These are phyloP conservation scores for Apostichopus parvimensis DNA, from an alignment of 35 echinoderm and acorn worm genomes.

Conservation along the genomic window DNA sequence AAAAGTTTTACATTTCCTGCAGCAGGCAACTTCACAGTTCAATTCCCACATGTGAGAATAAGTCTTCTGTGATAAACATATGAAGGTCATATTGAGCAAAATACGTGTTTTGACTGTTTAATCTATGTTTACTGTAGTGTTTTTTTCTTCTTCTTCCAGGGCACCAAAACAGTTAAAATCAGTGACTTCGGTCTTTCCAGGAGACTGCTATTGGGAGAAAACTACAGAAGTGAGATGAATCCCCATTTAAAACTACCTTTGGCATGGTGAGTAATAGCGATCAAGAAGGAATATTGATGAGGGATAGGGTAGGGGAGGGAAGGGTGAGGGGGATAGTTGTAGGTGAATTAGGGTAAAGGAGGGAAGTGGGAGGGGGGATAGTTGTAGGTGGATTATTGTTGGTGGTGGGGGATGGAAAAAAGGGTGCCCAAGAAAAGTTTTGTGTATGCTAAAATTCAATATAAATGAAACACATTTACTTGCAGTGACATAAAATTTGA, in stretches of 20 bases:
- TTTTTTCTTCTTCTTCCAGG: slow-evolving; percentile 58
- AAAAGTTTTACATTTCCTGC: too few species aligned
- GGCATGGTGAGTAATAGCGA: slow-evolving; percentile 74
- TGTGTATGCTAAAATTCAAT: too few species aligned
- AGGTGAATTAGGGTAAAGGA: not conserved
- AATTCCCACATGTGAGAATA: too few species aligned
- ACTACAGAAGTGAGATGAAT: slow-evolving; percentile 93
- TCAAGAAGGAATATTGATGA: not conserved
- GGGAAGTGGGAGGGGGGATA: not conserved
- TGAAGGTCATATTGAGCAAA: too few species aligned
- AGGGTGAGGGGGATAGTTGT: not conserved
- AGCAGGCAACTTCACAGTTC: too few species aligned
- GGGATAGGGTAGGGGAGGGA: not conserved
- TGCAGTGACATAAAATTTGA: too few species aligned
- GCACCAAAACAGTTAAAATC: slow-evolving; percentile 86
- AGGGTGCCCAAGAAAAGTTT: too few species aligned
- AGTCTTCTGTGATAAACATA: too few species aligned
- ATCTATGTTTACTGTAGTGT: not conserved
- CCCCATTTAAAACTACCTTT: slow-evolving; percentile 88
- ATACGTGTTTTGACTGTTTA: too few species aligned
- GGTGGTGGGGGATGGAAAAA: too few species aligned
- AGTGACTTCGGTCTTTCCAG: slow-evolving; percentile 99
- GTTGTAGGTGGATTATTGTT: too few species aligned
- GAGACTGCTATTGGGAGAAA: slow-evolving; percentile 77
- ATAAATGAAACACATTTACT: too few species aligned